Conservation (phyloP, 1,140 invertebrate species). For the Neuroterus valhalla region DNA sequence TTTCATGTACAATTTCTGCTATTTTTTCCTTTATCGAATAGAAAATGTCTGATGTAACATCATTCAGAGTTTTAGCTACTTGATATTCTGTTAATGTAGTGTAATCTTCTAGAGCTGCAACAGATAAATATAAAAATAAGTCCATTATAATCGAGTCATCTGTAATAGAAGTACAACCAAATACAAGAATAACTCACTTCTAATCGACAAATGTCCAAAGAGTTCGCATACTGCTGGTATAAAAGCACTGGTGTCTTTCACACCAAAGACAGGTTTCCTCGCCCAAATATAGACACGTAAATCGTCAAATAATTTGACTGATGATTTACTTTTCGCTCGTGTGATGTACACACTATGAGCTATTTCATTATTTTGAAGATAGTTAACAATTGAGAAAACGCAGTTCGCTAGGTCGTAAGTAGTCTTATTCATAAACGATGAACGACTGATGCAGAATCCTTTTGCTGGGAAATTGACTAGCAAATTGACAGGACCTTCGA, state of each 20-base stretch:
- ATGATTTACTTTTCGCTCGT: slow-evolving; percentile 67
- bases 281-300: slow-evolving; percentile 81
- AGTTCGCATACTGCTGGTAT: slow-evolving; percentile 81
- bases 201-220: slow-evolving; percentile 81
- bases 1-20: slow-evolving; percentile 21
- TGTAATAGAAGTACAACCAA: slow-evolving; percentile 30
- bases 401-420: slow-evolving; percentile 63
- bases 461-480: slow-evolving; percentile 77
- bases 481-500: slow-evolving; percentile 74
- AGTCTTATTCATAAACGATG: slow-evolving; percentile 59
- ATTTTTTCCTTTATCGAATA: slow-evolving; percentile 49
- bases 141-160: slow-evolving; percentile 35
- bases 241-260: slow-evolving; percentile 77
- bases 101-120: slow-evolving; percentile 74
- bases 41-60: slow-evolving; percentile 71
- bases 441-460: slow-evolving; percentile 80
- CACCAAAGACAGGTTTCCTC: slow-evolving; percentile 74
- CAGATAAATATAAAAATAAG: slow-evolving; percentile 48
- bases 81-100: slow-evolving; percentile 65
- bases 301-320: slow-evolving; percentile 58
- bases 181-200: slow-evolving; percentile 73
- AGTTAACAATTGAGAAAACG: slow-evolving; percentile 74
- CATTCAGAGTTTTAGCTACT: slow-evolving; percentile 67
- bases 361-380: slow-evolving; percentile 77
- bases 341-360: slow-evolving; percentile 84